Percentiles rank a stretch among this genome's conserved stretches.
Evolutionary conservation across 1,140 invertebrate genomes (phyloP).

Genomic region (Sminthurinus signatus): DNA sequence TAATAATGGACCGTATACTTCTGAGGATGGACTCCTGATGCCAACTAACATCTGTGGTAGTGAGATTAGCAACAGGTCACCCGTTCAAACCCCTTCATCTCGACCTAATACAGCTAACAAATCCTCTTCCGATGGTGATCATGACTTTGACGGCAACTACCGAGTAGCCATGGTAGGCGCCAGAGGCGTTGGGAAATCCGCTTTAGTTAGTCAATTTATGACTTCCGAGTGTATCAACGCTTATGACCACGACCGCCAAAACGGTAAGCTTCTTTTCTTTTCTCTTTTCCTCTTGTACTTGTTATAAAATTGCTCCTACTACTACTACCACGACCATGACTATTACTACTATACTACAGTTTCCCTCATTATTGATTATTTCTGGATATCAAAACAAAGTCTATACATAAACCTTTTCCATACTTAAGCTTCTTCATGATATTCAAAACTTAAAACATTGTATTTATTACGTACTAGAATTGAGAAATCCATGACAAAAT

Average conservation of each 20-base stretch:
- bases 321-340: too few species aligned
- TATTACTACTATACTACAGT: too few species aligned
- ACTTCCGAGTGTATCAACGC: slow-evolving; percentile 91
- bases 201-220: slow-evolving; percentile 84
- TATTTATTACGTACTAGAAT: too few species aligned
- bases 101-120: not conserved
- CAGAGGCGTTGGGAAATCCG: slow-evolving; percentile 81
- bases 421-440: too few species aligned
- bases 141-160: slow-evolving; percentile 51
- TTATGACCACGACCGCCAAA: slow-evolving; percentile 76
- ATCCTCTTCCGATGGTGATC: slow-evolving; percentile 1
- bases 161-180: slow-evolving; percentile 76
- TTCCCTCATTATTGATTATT: too few species aligned
- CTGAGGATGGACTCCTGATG: slow-evolving; percentile 39
- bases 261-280: slow-evolving; percentile 51
- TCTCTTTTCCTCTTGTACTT: not conserved
- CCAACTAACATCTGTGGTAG: slow-evolving; percentile 19
- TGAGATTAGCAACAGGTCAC: slow-evolving; percentile 24
- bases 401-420: not conserved
- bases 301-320: too few species aligned
- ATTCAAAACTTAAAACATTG: too few species aligned
- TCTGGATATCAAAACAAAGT: too few species aligned
- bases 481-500: too few species aligned
- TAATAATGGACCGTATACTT: slow-evolving; percentile 27
- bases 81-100: slow-evolving; percentile 18